Conservation (phyloP, 2,888 invertebrate genomes). For the Stenchaetothrips biformis region DNA sequence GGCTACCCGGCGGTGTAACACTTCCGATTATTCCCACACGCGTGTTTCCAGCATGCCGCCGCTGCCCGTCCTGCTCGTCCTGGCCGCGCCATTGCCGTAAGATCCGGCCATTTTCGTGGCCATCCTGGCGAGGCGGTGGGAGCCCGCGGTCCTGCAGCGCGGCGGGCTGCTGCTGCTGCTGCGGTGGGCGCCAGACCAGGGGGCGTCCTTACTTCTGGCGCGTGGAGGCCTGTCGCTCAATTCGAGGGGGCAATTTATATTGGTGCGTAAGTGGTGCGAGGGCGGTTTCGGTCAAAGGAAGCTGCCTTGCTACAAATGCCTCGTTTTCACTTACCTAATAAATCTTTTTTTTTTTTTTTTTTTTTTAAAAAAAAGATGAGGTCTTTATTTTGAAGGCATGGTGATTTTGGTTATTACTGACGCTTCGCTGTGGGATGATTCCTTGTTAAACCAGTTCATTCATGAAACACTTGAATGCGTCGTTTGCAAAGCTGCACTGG, state of each 20-base stretch:
- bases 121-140: not conserved
- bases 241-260: not conserved
- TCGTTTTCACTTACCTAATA: too few species aligned
- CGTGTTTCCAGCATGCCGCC: not conserved
- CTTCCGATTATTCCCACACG: not conserved
- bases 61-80: not conserved
- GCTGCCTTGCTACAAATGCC: too few species aligned
- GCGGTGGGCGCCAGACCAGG: not conserved
- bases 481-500: too few species aligned
- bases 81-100: not conserved
- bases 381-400: too few species aligned
- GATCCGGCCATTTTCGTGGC: constrained; percentile 1
- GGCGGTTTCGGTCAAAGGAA: too few species aligned
- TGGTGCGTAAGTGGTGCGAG: too few species aligned
- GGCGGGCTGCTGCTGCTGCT: not conserved
- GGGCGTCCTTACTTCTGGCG: not conserved
- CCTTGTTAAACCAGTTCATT: too few species aligned
- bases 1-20: not conserved
- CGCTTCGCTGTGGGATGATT: too few species aligned
- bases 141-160: not conserved
- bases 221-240: not conserved
- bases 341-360: too few species aligned
- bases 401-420: too few species aligned
- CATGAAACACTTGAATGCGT: too few species aligned
- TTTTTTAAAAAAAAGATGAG: too few species aligned